Evolutionary conservation across 2,888 invertebrate genomes (phyloP).

Genomic region (Oligia latruncula): DNA sequence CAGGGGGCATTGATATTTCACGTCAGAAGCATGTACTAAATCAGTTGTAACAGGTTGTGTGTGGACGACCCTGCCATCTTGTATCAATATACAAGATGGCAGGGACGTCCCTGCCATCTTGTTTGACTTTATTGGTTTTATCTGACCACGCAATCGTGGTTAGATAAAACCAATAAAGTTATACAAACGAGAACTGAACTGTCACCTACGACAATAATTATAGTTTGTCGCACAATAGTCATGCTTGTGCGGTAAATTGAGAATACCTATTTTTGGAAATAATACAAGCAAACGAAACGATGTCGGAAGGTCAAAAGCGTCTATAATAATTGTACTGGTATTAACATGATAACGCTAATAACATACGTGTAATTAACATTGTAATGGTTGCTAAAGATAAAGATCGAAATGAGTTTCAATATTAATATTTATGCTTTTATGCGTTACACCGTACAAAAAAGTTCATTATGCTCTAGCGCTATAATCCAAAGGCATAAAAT

Average conservation of each 20-base stretch:
- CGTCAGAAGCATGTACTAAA: too few species aligned
- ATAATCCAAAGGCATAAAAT: not conserved
- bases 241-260: constrained; percentile 16
- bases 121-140: too few species aligned
- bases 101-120: too few species aligned
- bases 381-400: constrained; percentile 32
- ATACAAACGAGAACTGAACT: constrained; percentile 17
- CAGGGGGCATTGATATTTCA: too few species aligned
- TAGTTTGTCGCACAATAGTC: constrained; percentile 21
- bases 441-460: constrained; percentile 8
- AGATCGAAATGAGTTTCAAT: constrained; percentile 28
- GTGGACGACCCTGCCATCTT: too few species aligned
- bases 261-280: constrained; percentile 38
- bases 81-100: too few species aligned
- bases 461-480: not conserved
- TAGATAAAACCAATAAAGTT: constrained; percentile 26
- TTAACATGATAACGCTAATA: constrained; percentile 37
- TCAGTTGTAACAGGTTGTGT: not conserved
- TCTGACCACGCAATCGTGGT: not conserved
- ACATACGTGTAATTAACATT: constrained; percentile 31
- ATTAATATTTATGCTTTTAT: constrained; percentile 15
- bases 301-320: constrained; percentile 24
- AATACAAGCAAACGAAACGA: constrained; percentile 13
- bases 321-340: constrained; percentile 33
- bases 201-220: constrained; percentile 9